Percentiles rank a stretch among this genome's conserved stretches.
Conservation (phyloP, 1,140 invertebrate species). For the Drosophila kepulauana region DNA sequence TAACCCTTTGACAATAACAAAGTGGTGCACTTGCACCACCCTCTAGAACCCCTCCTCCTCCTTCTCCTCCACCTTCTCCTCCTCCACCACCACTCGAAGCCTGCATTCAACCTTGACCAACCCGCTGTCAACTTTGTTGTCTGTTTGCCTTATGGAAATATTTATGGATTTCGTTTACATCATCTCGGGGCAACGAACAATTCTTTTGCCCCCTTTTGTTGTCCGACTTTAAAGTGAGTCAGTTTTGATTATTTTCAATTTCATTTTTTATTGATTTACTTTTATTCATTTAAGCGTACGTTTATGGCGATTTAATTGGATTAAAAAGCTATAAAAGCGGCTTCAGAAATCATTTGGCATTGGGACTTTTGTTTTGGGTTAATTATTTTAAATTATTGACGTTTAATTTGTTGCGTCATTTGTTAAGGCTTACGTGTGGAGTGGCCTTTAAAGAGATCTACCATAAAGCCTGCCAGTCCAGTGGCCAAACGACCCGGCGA, state of each 20-base stretch:
- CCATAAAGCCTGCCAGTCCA: slow-evolving; percentile 30
- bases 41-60: neutral
- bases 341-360: slow-evolving; percentile 46
- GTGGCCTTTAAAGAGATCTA: slow-evolving; percentile 32
- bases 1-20: slow-evolving; percentile 52
- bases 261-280: slow-evolving; percentile 56
- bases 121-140: slow-evolving; percentile 33
- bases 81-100: too few relatives aligned
- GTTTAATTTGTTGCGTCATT: slow-evolving; percentile 76
- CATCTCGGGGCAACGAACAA: neutral
- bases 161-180: slow-evolving; percentile 17
- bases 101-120: slow-evolving; percentile 12
- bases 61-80: neutral
- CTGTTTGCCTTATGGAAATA: slow-evolving; percentile 25
- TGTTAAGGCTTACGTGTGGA: slow-evolving; percentile 35
- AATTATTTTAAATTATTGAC: slow-evolving; percentile 79
- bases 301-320: slow-evolving; percentile 77
- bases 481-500: neutral
- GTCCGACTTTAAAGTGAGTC: slow-evolving; percentile 55
- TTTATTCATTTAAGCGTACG: slow-evolving; percentile 27
- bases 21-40: slow-evolving; percentile 28
- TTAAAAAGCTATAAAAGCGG: slow-evolving; percentile 73
- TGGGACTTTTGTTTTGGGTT: slow-evolving; percentile 43
- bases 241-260: slow-evolving; percentile 39
- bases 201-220: slow-evolving; percentile 2